Base-by-base conservation (phyloP, 2,888 invertebrate species). In the Sturmia bella region DNA sequence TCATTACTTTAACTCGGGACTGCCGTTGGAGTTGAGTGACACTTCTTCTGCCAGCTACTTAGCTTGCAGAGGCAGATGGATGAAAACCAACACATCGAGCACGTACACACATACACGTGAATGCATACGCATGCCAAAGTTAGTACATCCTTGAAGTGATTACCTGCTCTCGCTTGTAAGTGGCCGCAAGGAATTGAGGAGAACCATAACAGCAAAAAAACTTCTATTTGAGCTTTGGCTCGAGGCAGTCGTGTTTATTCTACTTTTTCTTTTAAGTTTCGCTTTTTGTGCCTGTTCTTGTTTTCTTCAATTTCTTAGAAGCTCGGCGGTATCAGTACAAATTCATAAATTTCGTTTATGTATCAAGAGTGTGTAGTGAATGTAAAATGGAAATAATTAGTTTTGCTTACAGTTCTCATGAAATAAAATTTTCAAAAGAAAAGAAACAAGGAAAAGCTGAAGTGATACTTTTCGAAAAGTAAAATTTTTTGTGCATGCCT, bases 21-120 rank as follows among this genome's bases (percentile, higher is more conserved):
- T 75, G 75, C 50, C 75, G 59, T 66, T 59, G 66, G 75, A 75
- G 75, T 59, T 68, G 68, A 75, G 75, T 68, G 59, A 50, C 41
- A 68, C 66, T 75, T 68, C 66, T 66, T 50, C n/a, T 27, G 48
- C 66, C 59, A 57, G 27, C 27, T 41, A 64, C 39, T 48, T 27
- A 39, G 50, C 32, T 54, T 27, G 13, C 27, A 24, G 24, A 15
- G 2, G 37, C 2, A 32, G 37, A 37, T 15, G 21, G 0, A 32
- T 12, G 39, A 17, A 50, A 9, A 41, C n/a, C 37, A 32, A n/a
- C 37, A 69, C 15, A 41, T 7, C 9, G 7, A 32, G 27, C n/a
- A 43, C 27, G 45, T 24, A 27, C 13, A 59, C 37, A 27, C n/a
- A n/a, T 4, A 17, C 15, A 59, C n/a, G 41, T 27, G n/a, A 12